phyloP scores from a whole-genome alignment of 53 echinoderm and acorn worm genomes.

The Holothuria scabra region DNA sequence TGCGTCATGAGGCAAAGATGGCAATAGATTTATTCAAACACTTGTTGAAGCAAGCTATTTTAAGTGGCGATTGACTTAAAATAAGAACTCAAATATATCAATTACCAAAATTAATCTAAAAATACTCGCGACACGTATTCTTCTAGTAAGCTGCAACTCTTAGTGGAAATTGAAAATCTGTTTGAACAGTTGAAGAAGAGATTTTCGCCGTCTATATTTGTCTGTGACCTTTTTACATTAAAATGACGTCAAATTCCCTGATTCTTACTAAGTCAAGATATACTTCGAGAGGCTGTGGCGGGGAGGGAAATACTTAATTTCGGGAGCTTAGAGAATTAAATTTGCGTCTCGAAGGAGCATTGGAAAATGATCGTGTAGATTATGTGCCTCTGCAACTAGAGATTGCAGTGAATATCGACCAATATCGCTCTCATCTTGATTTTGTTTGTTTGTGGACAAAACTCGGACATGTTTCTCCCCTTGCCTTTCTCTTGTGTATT shows the following conservation, averaged over 20 bases:
- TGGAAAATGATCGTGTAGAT: no score
- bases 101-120: conserved; percentile 21
- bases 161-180: conserved; percentile 16
- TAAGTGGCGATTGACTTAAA: conserved; percentile 26
- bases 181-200: conserved; percentile 5
- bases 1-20: no score
- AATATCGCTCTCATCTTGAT: no score
- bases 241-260: conserved; percentile 1
- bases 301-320: no score
- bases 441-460: no score
- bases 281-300: neutral
- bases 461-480: no score
- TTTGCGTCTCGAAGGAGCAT: no score
- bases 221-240: neutral
- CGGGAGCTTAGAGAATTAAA: no score
- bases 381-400: no score
- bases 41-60: conserved; percentile 5
- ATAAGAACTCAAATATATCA: conserved; percentile 19
- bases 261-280: neutral
- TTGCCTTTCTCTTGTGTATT: no score
- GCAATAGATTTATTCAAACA: conserved; percentile 1
- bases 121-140: neutral
- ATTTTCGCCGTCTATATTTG: conserved; percentile 1
- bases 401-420: no score
- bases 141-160: no score